Percentiles rank a stretch among this genome's conserved stretches.
Conservation (phyloP, 1,140 invertebrate species). For the Procambarus virginalis region DNA sequence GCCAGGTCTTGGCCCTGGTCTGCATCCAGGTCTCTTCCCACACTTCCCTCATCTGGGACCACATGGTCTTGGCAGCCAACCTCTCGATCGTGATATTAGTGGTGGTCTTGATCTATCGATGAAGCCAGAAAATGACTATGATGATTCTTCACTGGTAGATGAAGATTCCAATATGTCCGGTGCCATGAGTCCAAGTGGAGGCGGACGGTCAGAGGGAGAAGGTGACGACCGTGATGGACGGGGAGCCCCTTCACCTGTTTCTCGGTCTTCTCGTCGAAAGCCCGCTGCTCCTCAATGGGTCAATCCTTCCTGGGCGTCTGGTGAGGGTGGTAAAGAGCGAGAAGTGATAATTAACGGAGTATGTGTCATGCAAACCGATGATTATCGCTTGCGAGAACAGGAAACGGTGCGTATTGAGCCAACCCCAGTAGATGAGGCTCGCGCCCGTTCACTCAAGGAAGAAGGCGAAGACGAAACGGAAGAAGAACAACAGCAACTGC, state of each 20-base stretch:
- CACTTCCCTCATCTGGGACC: constrained; percentile 62
- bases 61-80: constrained; percentile 41
- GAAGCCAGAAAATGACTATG: constrained; percentile 70
- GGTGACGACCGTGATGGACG: constrained; percentile 79
- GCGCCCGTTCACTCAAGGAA: constrained; percentile 61
- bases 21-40: constrained; percentile 84
- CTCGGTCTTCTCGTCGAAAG: constrained; percentile 81
- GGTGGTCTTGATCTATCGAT: constrained; percentile 74
- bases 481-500: constrained; percentile 29
- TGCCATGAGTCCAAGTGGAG: constrained; percentile 69
- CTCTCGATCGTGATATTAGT: constrained; percentile 72
- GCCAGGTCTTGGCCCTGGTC: constrained; percentile 82
- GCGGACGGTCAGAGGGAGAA: constrained; percentile 78
- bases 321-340: constrained; percentile 61
- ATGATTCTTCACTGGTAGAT: constrained; percentile 69
- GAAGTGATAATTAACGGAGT: constrained; percentile 94
- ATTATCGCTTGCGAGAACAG: constrained; percentile 66
- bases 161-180: constrained; percentile 71
- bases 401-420: constrained; percentile 50
- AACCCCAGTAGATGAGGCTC: constrained; percentile 65
- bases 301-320: constrained; percentile 89
- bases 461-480: constrained; percentile 53
- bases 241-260: constrained; percentile 72
- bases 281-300: constrained; percentile 97
- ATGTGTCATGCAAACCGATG: constrained; percentile 85